These are phyloP conservation scores for Myocastor coypus DNA, from an alignment of 2,113 vertebrate genomes.

Conservation along the genomic window DNA sequence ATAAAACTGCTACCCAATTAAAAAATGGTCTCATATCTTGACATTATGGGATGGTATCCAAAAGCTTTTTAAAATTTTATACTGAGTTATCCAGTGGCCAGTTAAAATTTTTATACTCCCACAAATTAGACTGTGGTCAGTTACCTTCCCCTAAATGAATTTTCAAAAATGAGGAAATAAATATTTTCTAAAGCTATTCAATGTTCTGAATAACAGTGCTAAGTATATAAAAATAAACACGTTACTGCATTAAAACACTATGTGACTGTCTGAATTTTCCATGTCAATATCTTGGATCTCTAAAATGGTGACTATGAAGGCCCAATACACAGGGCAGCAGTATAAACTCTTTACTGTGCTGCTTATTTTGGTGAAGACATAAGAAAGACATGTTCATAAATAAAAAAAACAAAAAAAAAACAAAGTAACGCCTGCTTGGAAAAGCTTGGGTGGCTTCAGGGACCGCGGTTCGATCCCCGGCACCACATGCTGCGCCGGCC, in stretches of 20 bases:
- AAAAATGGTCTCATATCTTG: not conserved
- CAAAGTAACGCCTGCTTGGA: too few relatives aligned
- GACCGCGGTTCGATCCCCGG: too few relatives aligned
- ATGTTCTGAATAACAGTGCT: conserved; percentile 18
- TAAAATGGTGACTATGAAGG: not conserved
- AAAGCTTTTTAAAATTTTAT: not conserved
- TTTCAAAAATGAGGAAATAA: conserved; percentile 41
- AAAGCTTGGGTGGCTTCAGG: too few relatives aligned
- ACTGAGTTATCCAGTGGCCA: not conserved
- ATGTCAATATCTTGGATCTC: not conserved
- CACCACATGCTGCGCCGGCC: too few relatives aligned
- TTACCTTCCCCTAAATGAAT: not conserved
- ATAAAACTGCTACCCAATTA: not conserved
- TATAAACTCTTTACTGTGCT: not conserved
- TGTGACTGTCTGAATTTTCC: not conserved
- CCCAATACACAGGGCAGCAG: not conserved
- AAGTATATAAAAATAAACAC: not conserved
- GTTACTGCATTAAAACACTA: not conserved
- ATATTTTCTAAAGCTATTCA: conserved; percentile 23
- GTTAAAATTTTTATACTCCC: not conserved
- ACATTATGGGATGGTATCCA: not conserved
- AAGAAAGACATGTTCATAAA: not conserved
- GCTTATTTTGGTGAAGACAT: not conserved
- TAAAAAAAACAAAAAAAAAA: too few relatives aligned
- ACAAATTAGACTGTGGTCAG: not conserved